Base-by-base conservation (phyloP, 2,797 vertebrate species). In the Allobates femoralis region DNA sequence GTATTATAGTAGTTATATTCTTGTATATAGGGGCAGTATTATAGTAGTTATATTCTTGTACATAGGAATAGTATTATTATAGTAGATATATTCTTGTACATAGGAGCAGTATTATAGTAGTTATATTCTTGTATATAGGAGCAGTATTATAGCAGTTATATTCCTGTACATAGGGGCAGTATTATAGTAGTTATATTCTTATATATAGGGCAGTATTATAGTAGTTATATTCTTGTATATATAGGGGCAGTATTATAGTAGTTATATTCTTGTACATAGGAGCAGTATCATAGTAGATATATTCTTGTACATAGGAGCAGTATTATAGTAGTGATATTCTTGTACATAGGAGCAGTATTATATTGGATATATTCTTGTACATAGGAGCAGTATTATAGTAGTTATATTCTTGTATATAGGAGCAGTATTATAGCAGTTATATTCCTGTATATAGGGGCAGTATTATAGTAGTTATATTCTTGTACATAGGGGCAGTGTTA, bases 341-440 rank as follows among this genome's bases (percentile, higher is more conserved):
- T 23, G n/a, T n/a, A n/a, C n/a, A n/a, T n/a, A n/a, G n/a, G n/a
- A n/a, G n/a, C n/a, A n/a, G n/a, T n/a, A n/a, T n/a, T n/a, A n/a
- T n/a, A n/a, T n/a, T n/a, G n/a, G n/a, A n/a, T n/a, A 71, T 71
- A 71, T 71, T 71, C 67, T 71, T 71, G 66, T 69, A 69, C 19
- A 69, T 69, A 69, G 66, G 66, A 11, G 28, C 62, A 66, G 62
- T 66, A 66, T 66, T 66, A 66, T 66, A 66, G 28, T 66, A 66
- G 64, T 66, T 32, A 66, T 66, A 66, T 66, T 66, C 64, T 66
- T 66, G 64, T 34, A 66, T 16, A 66, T 66, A 32, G 30, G 64
- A 7, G 19, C 62, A 30, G 62, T 64, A 64, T 64, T 64, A 64
- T 64, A 64, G 62, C 30, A 64, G 62, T 30, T 64, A 64, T 64